Evolutionary conservation across 1,140 invertebrate species (phyloP).

Genomic region (Drosophila pachea): DNA sequence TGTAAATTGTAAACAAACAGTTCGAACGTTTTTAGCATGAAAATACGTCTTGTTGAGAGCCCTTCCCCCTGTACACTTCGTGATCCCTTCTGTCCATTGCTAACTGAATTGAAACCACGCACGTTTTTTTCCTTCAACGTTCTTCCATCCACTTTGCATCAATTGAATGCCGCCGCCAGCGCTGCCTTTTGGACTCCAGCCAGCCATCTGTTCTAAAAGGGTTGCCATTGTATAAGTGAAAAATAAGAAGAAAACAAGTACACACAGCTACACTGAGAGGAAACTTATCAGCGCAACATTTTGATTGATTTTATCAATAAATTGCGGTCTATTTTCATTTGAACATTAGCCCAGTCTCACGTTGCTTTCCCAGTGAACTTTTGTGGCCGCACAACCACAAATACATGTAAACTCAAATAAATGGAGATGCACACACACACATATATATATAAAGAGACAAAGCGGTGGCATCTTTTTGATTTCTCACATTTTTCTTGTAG

Average conservation of each 20-base stretch:
- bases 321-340: constrained; percentile 65
- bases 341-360: constrained; percentile 48
- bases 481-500: constrained; percentile 76
- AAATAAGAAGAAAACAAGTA: constrained; percentile 5
- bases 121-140: constrained; percentile 26
- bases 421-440: constrained; percentile 1
- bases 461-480: constrained; percentile 74
- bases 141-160: constrained; percentile 44
- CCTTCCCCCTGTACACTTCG: not conserved
- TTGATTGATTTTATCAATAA: constrained; percentile 62
- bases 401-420: constrained; percentile 28
- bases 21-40: constrained; percentile 41
- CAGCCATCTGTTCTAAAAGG: constrained; percentile 47
- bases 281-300: constrained; percentile 48
- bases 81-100: not conserved
- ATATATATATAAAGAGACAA: constrained; percentile 24
- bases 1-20: constrained; percentile 61
- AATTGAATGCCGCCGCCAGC: constrained; percentile 39
- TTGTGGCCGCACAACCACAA: constrained; percentile 40
- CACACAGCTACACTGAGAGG: constrained; percentile 5
- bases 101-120: constrained; percentile 27
- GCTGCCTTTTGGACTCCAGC: constrained; percentile 14
- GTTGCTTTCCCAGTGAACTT: constrained; percentile 72
- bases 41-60: constrained; percentile 22
- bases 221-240: constrained; percentile 36